A percentile compares a stretch with the other conserved stretches of the same genome.
These are phyloP conservation scores for Tolypeutes matacus DNA, from an alignment of 2,797 vertebrate genomes.

Conservation along the genomic window DNA sequence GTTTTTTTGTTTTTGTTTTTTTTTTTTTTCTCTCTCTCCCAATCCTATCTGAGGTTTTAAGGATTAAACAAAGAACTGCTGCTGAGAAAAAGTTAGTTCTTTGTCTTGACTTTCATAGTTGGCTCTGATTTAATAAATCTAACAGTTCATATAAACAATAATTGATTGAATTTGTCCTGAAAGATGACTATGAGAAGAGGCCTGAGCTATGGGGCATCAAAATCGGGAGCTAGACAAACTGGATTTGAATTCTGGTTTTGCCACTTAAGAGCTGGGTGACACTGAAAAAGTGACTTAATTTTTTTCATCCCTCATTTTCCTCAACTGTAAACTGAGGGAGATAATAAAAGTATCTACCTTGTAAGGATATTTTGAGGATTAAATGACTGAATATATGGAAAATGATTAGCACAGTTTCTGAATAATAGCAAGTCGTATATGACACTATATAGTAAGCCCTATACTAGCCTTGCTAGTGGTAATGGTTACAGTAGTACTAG, in stretches of 20 bases:
- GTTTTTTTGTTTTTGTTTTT: too few species aligned
- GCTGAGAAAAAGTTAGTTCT: neutral
- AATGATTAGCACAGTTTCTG: neutral
- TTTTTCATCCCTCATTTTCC: constrained; percentile 15
- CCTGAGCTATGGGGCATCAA: neutral
- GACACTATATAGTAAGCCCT: neutral
- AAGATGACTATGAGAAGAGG: neutral
- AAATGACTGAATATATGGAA: neutral
- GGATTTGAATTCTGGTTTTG: constrained; percentile 30
- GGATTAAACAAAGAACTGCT: neutral
- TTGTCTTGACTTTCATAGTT: neutral
- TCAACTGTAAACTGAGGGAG: neutral
- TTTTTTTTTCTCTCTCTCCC: neutral
- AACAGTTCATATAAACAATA: neutral
- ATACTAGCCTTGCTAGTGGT: neutral
- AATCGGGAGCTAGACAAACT: neutral
- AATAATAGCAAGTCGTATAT: neutral
- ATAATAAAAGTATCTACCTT: neutral
- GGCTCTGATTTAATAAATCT: neutral
- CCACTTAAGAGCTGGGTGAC: neutral
- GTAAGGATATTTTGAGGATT: neutral
- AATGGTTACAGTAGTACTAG: neutral
- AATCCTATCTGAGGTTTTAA: neutral
- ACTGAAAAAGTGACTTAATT: neutral
- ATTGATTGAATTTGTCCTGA: constrained; percentile 16